A percentile compares a stretch with the other conserved stretches of the same genome.
Evolutionary conservation across 2,888 invertebrate genomes (phyloP).

Genomic region (Drosophila picticornis): DNA sequence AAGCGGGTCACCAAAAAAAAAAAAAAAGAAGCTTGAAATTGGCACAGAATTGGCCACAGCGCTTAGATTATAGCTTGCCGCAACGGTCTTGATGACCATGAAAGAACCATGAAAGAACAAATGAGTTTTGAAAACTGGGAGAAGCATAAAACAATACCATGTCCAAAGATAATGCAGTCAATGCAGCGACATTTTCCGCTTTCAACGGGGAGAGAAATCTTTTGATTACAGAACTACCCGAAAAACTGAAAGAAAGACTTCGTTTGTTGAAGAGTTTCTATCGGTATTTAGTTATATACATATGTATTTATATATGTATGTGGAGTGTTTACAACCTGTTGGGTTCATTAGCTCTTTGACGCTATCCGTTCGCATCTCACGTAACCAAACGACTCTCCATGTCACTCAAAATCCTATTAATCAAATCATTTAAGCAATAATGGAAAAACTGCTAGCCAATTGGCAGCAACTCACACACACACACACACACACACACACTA

Average conservation of each 20-base stretch:
- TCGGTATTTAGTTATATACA: background rate
- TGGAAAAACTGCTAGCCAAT: slow-evolving; percentile 73
- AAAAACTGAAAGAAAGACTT: background rate
- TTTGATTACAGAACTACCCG: slow-evolving; percentile 33
- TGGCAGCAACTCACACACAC: slow-evolving; percentile 37
- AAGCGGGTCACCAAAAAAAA: slow-evolving; percentile 64
- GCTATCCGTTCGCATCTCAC: slow-evolving; percentile 44
- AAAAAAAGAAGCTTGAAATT: slow-evolving; percentile 55
- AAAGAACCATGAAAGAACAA: slow-evolving; percentile 23
- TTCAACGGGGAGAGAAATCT: slow-evolving; percentile 18
- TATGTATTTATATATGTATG: background rate
- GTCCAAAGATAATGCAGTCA: slow-evolving; percentile 39
- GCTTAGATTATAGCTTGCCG: slow-evolving; percentile 51
- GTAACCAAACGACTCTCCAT: slow-evolving; percentile 63
- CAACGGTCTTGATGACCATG: slow-evolving; percentile 51
- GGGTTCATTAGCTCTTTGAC: slow-evolving; percentile 69
- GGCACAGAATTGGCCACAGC: slow-evolving; percentile 70
- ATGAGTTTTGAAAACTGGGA: slow-evolving; percentile 14
- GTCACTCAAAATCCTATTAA: slow-evolving; percentile 76
- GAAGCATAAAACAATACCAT: slow-evolving; percentile 43
- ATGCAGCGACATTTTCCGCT: slow-evolving; percentile 45
- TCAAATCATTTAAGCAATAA: slow-evolving; percentile 78
- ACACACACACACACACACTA: slow-evolving; percentile 10
- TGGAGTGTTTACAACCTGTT: slow-evolving; percentile 25
- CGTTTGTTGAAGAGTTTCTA: background rate